Evolutionary conservation across 2,797 vertebrate genomes (phyloP).

Genomic region (Orestias chungarensis): DNA sequence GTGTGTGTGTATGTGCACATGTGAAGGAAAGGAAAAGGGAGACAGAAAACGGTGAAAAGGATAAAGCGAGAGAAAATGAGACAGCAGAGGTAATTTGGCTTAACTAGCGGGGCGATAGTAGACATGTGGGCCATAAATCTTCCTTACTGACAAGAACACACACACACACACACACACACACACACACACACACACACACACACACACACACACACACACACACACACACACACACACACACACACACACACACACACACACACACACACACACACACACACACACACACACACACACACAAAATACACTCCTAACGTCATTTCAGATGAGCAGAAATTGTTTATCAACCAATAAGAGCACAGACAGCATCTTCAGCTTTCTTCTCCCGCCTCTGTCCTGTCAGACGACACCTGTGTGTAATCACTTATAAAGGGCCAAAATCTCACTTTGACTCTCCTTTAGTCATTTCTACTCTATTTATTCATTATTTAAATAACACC

Average conservation of each 20-base stretch:
- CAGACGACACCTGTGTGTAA: neutral
- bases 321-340: conserved; percentile 60
- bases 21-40: conserved; percentile 3
- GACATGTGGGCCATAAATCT: conserved; percentile 59
- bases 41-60: conserved; percentile 1
- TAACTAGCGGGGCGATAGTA: conserved; percentile 48
- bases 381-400: conserved; percentile 4
- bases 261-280: conserved; percentile 1
- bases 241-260: conserved; percentile 1
- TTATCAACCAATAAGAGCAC: conserved; percentile 55
- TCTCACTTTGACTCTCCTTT: conserved; percentile 10
- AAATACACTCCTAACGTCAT: conserved; percentile 32
- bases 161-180: conserved; percentile 4
- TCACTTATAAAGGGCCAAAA: conserved; percentile 16
- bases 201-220: conserved; percentile 2
- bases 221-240: conserved; percentile 4
- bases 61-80: conserved; percentile 27
- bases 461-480: conserved; percentile 21
- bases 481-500: conserved; percentile 52
- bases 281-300: neutral
- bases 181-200: conserved; percentile 1
- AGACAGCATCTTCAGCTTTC: conserved; percentile 42
- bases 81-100: conserved; percentile 63
- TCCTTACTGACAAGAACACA: conserved; percentile 21
- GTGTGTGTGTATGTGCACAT: conserved; percentile 4